phyloP scores from a whole-genome alignment of 2,113 vertebrate genomes.

The Brachionichthys hirsutus region DNA sequence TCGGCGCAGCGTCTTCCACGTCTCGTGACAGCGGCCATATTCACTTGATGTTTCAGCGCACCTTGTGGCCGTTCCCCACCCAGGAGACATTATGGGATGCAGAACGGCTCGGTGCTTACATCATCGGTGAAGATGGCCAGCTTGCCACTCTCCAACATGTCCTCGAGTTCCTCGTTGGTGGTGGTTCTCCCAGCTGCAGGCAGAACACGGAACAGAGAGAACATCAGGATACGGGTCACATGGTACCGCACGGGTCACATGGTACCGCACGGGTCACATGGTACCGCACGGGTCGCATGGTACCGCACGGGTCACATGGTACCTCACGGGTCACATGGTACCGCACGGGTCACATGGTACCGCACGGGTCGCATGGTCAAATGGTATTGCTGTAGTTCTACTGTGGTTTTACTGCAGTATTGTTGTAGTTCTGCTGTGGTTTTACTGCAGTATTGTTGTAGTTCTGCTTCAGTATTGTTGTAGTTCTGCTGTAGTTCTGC shows the following conservation, averaged over 20 bases:
- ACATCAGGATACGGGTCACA: not conserved
- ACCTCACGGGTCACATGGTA: not conserved
- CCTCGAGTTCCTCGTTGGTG: slow-evolving; percentile 94
- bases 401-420: too few species aligned
- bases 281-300: not conserved
- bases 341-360: slow-evolving; percentile 1
- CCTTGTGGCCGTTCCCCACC: slow-evolving; percentile 31
- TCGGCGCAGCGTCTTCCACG: not conserved
- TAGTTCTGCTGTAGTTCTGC: too few species aligned
- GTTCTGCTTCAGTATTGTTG: too few species aligned
- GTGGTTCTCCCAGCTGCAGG: slow-evolving; percentile 89
- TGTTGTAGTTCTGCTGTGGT: too few species aligned
- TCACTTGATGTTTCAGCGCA: slow-evolving; percentile 68
- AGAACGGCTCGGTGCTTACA: slow-evolving; percentile 71
- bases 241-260: slow-evolving; percentile 1
- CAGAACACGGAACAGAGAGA: not conserved
- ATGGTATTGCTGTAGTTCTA: too few species aligned
- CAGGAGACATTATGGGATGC: slow-evolving; percentile 5
- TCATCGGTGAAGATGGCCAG: slow-evolving; percentile 94
- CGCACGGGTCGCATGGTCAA: not conserved
- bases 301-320: not conserved
- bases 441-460: too few species aligned
- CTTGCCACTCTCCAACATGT: slow-evolving; percentile 96
- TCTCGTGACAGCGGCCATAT: slow-evolving; percentile 53
- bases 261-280: not conserved